phyloP scores from a whole-genome alignment of 1,140 invertebrate species.

The Drusus annulatus region DNA sequence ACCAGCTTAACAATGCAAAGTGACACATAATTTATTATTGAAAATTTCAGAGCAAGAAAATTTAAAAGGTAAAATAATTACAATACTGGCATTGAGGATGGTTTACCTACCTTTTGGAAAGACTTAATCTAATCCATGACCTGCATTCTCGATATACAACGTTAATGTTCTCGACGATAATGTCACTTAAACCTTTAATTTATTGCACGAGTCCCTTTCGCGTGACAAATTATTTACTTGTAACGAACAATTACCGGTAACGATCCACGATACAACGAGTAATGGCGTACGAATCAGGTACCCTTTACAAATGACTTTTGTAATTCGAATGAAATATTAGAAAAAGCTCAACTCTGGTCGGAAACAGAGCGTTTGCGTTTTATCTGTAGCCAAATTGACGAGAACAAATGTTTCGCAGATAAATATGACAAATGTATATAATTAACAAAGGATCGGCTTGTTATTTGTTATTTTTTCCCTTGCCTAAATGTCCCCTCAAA shows the following conservation, averaged over 20 bases:
- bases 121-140: conserved; percentile 15
- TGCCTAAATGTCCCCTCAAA: conserved; percentile 31
- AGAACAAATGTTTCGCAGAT: conserved; percentile 45
- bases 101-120: not conserved
- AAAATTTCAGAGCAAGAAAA: not conserved
- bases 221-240: not conserved
- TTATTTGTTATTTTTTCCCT: conserved; percentile 20
- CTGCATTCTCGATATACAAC: not conserved
- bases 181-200: not conserved
- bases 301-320: no score
- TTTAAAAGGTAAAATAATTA: conserved; percentile 6
- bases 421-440: conserved; percentile 52
- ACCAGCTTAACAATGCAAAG: conserved; percentile 11
- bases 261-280: not conserved
- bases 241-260: conserved; percentile 1
- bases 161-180: not conserved
- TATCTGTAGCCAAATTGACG: conserved; percentile 38
- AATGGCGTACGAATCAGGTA: not conserved
- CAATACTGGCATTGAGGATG: not conserved
- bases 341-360: not conserved
- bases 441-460: conserved; percentile 50
- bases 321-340: no score
- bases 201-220: not conserved
- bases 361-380: conserved; percentile 32
- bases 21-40: not conserved